A percentile compares a stretch with the other conserved stretches of the same genome.
phyloP scores from a whole-genome alignment of 2,113 vertebrate genomes.

The Lagenorhynchus albirostris region DNA sequence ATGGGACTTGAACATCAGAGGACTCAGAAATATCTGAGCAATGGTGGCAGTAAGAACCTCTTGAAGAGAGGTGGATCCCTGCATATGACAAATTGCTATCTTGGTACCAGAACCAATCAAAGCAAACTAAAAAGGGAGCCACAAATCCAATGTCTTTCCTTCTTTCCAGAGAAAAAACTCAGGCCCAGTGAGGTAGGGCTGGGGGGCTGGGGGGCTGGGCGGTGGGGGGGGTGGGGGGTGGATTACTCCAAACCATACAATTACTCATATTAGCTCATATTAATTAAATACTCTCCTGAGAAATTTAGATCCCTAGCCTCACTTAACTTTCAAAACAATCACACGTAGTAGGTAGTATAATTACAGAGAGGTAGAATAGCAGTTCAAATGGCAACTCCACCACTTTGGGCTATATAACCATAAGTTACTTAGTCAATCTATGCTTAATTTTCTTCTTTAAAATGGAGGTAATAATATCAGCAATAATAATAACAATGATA shows the following conservation, averaged over 20 bases:
- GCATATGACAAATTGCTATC: background rate
- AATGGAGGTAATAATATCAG: background rate
- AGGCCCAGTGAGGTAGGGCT: background rate
- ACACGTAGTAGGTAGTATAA: background rate
- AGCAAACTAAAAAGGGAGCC: background rate
- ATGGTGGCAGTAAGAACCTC: background rate
- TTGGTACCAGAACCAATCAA: background rate
- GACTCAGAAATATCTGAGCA: background rate
- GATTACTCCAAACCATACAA: background rate
- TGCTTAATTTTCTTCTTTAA: background rate
- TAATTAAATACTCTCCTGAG: background rate
- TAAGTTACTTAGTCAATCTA: background rate
- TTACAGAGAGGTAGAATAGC: background rate
- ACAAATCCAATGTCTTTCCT: background rate
- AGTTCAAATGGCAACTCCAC: background rate
- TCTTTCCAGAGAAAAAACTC: background rate
- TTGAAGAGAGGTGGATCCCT: background rate
- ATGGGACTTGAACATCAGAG: background rate
- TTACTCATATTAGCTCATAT: background rate
- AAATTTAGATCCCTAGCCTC: background rate
- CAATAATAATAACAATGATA: background rate
- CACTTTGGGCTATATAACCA: background rate
- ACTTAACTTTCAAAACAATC: constrained; percentile 7
- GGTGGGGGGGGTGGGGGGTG: no score
- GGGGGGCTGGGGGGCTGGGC: no score